These are phyloP conservation scores for Dryobota labecula DNA, from an alignment of 2,888 invertebrate species.

Conservation along the genomic window DNA sequence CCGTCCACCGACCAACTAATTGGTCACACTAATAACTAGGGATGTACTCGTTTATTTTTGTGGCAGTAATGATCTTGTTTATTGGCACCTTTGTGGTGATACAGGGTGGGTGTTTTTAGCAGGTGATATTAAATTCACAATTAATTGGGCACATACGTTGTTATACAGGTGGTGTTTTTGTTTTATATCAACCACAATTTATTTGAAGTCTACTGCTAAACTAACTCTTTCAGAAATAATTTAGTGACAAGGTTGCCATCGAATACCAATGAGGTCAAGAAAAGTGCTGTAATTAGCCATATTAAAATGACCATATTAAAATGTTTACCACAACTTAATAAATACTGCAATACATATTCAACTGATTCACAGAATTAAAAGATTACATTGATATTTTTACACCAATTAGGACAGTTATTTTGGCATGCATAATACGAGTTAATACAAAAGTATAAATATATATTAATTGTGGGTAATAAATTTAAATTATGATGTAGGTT, in stretches of 20 bases:
- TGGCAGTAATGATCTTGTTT: constrained; percentile 37
- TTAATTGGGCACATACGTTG: too few species aligned
- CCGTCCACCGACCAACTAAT: constrained; percentile 60
- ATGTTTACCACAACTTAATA: not conserved
- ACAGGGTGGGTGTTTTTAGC: not conserved
- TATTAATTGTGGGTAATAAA: constrained; percentile 45
- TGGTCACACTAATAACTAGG: constrained; percentile 60
- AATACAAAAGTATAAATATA: constrained; percentile 44
- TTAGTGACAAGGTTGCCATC: not conserved
- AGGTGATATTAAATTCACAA: not conserved
- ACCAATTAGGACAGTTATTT: constrained; percentile 19
- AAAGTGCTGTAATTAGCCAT: not conserved
- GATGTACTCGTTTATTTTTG: constrained; percentile 47
- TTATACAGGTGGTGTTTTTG: not conserved
- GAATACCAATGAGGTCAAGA: not conserved
- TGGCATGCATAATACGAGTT: not conserved
- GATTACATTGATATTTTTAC: constrained; percentile 7
- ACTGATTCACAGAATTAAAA: constrained; percentile 1
- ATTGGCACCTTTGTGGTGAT: constrained; percentile 12
- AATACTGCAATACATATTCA: not conserved
- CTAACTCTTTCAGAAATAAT: too few species aligned
- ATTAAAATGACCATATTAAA: not conserved
- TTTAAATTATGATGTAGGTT: constrained; percentile 49
- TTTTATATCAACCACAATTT: not conserved
- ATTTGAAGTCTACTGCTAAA: too few species aligned